Evolutionary conservation across 1,140 invertebrate genomes (phyloP).

Genomic region (Melitaea cinxia): DNA sequence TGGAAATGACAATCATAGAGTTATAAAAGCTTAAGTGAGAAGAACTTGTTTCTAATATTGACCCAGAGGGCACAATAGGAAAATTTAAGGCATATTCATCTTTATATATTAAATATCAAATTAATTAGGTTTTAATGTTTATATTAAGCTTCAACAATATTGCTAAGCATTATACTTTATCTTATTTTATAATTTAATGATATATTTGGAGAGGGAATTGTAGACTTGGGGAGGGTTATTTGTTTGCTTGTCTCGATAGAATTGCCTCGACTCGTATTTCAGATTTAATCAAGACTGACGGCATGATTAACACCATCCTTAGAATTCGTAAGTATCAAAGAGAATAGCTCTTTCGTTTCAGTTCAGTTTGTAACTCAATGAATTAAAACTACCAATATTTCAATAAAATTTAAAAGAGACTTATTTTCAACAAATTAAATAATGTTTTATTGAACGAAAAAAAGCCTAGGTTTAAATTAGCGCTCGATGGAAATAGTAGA

Average conservation of each 20-base stretch:
- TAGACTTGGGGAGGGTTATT: constrained; percentile 2
- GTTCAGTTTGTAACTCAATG: neutral
- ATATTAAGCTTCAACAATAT: neutral
- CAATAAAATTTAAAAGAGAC: neutral
- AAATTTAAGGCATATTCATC: too few species aligned
- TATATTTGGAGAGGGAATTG: constrained; percentile 5
- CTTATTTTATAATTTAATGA: constrained; percentile 2
- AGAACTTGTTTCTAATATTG: too few species aligned
- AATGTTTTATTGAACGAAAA: too few species aligned
- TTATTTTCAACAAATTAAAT: neutral
- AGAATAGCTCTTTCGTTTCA: neutral
- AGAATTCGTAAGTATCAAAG: constrained; percentile 8
- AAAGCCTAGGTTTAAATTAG: neutral
- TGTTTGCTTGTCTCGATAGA: constrained; percentile 6
- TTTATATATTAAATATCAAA: neutral
- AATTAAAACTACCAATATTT: neutral
- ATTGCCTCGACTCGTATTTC: neutral
- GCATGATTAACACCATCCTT: constrained; percentile 4
- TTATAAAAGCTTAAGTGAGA: too few species aligned
- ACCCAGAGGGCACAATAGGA: too few species aligned
- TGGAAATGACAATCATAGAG: too few species aligned
- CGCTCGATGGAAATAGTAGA: too few species aligned
- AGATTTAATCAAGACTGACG: constrained; percentile 11
- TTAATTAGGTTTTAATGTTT: neutral
- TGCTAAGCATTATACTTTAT: neutral